Percentiles rank a stretch among this genome's conserved stretches.
Conservation (phyloP, 2,113 vertebrate genomes). For the Laticauda laticaudata region DNA sequence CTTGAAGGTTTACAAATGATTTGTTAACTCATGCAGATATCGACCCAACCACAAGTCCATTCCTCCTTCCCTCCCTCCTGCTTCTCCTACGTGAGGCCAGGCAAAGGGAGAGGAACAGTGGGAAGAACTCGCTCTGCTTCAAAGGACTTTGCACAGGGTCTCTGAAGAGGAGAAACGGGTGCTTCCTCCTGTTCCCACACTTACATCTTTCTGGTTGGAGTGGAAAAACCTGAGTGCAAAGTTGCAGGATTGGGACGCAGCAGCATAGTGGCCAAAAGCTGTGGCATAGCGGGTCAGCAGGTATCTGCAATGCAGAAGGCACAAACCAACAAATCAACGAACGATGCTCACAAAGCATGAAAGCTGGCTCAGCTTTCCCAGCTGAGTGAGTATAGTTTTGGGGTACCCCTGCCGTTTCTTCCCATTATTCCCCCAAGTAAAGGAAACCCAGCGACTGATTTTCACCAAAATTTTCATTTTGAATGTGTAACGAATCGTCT, state of each 20-base stretch:
- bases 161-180: neutral
- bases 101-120: neutral
- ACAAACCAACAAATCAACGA: neutral
- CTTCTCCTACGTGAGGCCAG: neutral
- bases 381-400: neutral
- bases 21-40: neutral
- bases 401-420: neutral
- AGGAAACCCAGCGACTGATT: neutral
- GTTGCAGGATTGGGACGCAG: slow-evolving; percentile 95
- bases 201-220: slow-evolving; percentile 99
- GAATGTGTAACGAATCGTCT: neutral
- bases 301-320: slow-evolving; percentile 75
- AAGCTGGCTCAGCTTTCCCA: neutral
- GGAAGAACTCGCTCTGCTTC: neutral
- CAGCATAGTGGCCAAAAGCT: slow-evolving; percentile 90
- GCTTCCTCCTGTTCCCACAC: slow-evolving; percentile 64
- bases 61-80: neutral
- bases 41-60: neutral
- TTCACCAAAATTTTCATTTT: neutral
- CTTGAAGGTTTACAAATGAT: neutral
- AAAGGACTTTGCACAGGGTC: neutral
- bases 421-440: neutral
- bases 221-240: slow-evolving; percentile 99
- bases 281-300: slow-evolving; percentile 92
- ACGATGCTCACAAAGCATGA: neutral